A percentile compares a stretch with the other conserved stretches of the same genome.
These are phyloP conservation scores for Hedya salicella DNA, from an alignment of 2,888 invertebrate genomes.

Conservation along the genomic window DNA sequence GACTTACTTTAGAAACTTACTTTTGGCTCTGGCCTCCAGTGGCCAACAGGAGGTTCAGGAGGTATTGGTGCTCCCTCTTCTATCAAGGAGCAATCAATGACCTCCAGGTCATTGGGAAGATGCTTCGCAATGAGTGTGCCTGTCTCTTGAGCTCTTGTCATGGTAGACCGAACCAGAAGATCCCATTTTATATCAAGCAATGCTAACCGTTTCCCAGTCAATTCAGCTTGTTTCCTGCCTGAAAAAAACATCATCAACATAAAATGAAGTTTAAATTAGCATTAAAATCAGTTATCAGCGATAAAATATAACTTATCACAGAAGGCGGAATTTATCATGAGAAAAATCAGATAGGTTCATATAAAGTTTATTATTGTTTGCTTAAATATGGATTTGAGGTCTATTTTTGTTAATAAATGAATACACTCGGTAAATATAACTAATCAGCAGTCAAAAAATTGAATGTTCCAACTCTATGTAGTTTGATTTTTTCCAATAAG, in stretches of 20 bases:
- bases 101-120: conserved; percentile 84
- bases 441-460: no score
- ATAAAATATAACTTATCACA: no score
- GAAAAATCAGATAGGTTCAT: no score
- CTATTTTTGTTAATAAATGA: no score
- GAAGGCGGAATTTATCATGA: no score
- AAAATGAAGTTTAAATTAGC: no score
- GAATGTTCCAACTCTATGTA: no score
- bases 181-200: conserved; percentile 92
- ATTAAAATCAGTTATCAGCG: no score
- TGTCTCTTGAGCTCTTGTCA: conserved; percentile 97
- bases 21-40: conserved; percentile 92
- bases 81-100: conserved; percentile 89
- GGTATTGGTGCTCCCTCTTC: conserved; percentile 98
- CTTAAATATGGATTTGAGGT: no score
- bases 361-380: no score
- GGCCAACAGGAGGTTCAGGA: conserved; percentile 95
- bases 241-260: conserved; percentile 48
- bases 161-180: conserved; percentile 93
- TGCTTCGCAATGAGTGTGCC: conserved; percentile 91
- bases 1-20: conserved; percentile 59
- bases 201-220: conserved; percentile 93
- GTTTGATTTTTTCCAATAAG: no score
- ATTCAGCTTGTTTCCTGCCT: conserved; percentile 94
- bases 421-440: no score